Percentiles rank a stretch among this genome's conserved stretches.
Conservation (phyloP, 2,888 invertebrate genomes). For the Liposcelis brunnea region DNA sequence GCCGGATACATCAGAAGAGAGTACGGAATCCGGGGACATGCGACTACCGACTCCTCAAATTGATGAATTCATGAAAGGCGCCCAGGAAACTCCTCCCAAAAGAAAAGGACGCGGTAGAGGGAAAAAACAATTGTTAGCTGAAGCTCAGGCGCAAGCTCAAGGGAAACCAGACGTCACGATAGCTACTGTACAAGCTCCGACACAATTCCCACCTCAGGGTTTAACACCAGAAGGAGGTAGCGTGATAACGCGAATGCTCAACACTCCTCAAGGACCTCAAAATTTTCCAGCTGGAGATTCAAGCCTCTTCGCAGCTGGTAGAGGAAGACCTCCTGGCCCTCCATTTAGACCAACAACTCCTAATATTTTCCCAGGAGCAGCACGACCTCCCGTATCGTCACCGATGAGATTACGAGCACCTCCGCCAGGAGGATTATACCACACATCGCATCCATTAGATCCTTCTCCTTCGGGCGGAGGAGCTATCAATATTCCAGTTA, state of each 20-base stretch:
- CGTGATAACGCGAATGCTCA: slow-evolving; percentile 22
- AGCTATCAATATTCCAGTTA: slow-evolving; percentile 26
- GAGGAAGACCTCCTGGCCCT: slow-evolving; percentile 14
- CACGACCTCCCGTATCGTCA: slow-evolving; percentile 6
- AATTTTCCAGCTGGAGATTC: too few species aligned
- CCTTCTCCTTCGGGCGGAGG: slow-evolving; percentile 37
- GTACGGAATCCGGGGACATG: slow-evolving; percentile 9
- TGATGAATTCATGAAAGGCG: too few species aligned
- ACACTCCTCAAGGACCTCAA: slow-evolving; percentile 16
- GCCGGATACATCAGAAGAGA: slow-evolving; percentile 1
- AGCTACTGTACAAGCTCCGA: slow-evolving; percentile 4
- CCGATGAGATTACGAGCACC: slow-evolving; percentile 18
- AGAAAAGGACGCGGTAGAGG: slow-evolving; percentile 26
- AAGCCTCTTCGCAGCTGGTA: too few species aligned
- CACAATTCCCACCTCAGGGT: slow-evolving; percentile 5
- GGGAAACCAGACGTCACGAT: slow-evolving; percentile 5
- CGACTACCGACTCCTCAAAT: slow-evolving; percentile 18
- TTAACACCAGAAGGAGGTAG: slow-evolving; percentile 11
- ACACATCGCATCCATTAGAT: slow-evolving; percentile 30
- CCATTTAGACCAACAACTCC: slow-evolving; percentile 14
- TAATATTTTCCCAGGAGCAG: slow-evolving; percentile 5
- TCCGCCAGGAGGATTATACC: slow-evolving; percentile 18
- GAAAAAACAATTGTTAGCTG: slow-evolving; percentile 20
- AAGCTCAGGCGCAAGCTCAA: slow-evolving; percentile 3
- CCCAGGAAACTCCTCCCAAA: slow-evolving; percentile 23